A percentile compares a stretch with the other conserved stretches of the same genome.
Conservation (phyloP, 2,888 invertebrate genomes). For the Tetrapedia diversipes region DNA sequence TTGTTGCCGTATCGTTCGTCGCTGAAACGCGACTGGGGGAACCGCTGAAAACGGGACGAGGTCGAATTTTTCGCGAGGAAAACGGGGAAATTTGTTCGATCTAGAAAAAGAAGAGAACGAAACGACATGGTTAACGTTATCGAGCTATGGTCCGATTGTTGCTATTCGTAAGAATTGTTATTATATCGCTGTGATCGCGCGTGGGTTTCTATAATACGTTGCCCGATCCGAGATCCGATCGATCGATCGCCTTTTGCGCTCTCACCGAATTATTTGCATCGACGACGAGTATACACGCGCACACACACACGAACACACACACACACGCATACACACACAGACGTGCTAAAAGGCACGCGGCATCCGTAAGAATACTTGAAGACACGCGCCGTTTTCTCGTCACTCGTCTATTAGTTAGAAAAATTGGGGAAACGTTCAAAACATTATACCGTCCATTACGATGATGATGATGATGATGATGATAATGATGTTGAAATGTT, state of each 20-base stretch:
- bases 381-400: constrained; percentile 46
- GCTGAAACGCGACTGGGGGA: too few species aligned
- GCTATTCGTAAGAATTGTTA: constrained; percentile 82
- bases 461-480: constrained; percentile 34
- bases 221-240: constrained; percentile 62
- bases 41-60: too few species aligned
- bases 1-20: neutral
- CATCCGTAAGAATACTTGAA: constrained; percentile 67
- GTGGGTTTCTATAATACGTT: constrained; percentile 69
- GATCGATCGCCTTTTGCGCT: constrained; percentile 54
- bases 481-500: constrained; percentile 59
- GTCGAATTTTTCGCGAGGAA: too few species aligned
- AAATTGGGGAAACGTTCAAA: constrained; percentile 64
- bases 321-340: too few species aligned
- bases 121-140: constrained; percentile 74
- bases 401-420: constrained; percentile 45
- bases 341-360: constrained; percentile 31
- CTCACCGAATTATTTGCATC: constrained; percentile 51
- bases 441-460: constrained; percentile 68
- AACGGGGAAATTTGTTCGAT: too few species aligned
- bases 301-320: too few species aligned
- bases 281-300: constrained; percentile 16
- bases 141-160: constrained; percentile 81
- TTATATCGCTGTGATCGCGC: constrained; percentile 81
- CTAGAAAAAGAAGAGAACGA: neutral